Evolutionary conservation across 2,797 vertebrate genomes (phyloP), one percentile per base, ranked within the genome.

Genomic region (Lacerta agilis): DNA sequence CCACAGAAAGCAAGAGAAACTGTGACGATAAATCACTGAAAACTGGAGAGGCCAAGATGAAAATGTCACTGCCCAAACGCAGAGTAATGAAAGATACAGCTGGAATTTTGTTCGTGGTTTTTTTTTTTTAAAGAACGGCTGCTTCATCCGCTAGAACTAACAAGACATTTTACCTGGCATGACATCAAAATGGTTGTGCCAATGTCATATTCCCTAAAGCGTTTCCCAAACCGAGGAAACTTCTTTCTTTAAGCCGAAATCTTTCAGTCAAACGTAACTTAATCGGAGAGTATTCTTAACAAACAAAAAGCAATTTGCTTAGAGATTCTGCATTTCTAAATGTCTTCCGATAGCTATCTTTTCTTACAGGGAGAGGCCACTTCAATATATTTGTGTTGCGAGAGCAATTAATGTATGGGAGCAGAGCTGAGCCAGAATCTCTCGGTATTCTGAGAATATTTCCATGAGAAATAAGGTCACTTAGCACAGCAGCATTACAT

Each of bases 91-190:
- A 91, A 72, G 87, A 38, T 0, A 3, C 4, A 78, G 33, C 49
- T n/a, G 29, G 15, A 23, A 49, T 55, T 71, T 82, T 82, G 81
- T 86, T 77, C 84, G 43, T 25, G 27, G 29, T 79, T 85, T 58
- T 58, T 11, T 73, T 41, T 76, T 49, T 3, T 13, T 43, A 49
- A 49, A 89, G 88, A n/a, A 92, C 71, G 18, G 79, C 33, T 69
- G 58, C 17, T 92, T 92, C 41, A 13, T 90, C 0, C 1, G 88
- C 55, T 92, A 69, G 72, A 88, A 61, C 25, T 79, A 94, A 76
- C 58, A 87, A 90, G 86, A 61, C 20, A 10, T 92, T 94, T 94
- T 92, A 90, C 82, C 11, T 92, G 86, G 36, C 84, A n/a, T 93
- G 92, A 93, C 91, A 87, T 49, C 29, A 86, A 93, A 82, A 81